Evolutionary conservation across 2,888 invertebrate species (phyloP), one percentile per base, ranked within the genome.

Genomic region (Sericinus montela): DNA sequence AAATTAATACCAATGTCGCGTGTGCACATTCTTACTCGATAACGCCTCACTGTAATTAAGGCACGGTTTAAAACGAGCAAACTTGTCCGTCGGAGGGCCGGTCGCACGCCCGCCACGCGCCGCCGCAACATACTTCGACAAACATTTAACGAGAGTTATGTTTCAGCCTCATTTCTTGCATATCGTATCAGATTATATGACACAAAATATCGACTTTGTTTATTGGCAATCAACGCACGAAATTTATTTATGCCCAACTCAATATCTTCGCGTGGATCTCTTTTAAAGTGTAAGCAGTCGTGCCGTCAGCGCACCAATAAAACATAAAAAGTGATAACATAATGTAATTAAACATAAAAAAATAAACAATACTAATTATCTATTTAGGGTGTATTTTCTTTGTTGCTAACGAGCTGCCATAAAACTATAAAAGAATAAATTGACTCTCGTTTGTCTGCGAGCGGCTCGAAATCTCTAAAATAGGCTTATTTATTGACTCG

Each of bases 1-100:
- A 86, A 86, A 88, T 87, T 88, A 87, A 88, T 88, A 87, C 86
- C 85, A 79, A 84, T 87, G 87, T 88, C 87, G 87, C 87, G 87
- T 85, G 86, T 85, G 82, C 84, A 82, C 86, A 88, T 88, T 88
- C 87, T 86, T 88, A 85, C 85, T 75, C 81, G 87, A 87, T 87
- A 88, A 86, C 87, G 87, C 87, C 84, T 84, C 72, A 70, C 57
- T 72, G 85, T 86, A 88, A 88, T 87, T 87, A 88, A 87, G 84
- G 83, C 72, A 75, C 73, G 81, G 75, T 73, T 80, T 71, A 72
- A 69, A 68, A 64, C 66, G 65, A 62, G 65, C 67, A 67, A 75
- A 82, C 80, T 58, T 65, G 72, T 71, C 69, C 53, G 53, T 48
- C 57, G 61, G 16, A 41, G 39, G 53, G 41, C 45, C 51, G 46